These are phyloP conservation scores for Argyresthia goedartella DNA, from an alignment of 2,888 invertebrate species.

Conservation along the genomic window DNA sequence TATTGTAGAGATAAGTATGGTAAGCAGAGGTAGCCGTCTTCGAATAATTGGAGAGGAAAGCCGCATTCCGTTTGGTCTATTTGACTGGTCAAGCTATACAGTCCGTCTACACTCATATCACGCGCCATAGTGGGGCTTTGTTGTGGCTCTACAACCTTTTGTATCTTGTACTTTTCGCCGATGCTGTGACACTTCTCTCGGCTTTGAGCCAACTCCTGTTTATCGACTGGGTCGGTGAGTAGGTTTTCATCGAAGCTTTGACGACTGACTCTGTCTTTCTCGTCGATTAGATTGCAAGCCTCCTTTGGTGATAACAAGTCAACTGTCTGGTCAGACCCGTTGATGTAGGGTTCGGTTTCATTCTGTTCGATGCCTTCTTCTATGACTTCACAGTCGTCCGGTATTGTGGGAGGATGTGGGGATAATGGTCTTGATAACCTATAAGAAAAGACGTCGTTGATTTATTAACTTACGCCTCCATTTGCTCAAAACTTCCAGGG, in stretches of 20 bases:
- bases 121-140: constrained; percentile 74
- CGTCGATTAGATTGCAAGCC: constrained; percentile 49
- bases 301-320: constrained; percentile 56
- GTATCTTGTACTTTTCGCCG: constrained; percentile 58
- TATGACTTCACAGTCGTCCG: constrained; percentile 27
- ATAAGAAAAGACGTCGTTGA: constrained; percentile 15
- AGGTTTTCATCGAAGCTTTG: constrained; percentile 57
- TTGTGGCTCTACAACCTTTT: constrained; percentile 50
- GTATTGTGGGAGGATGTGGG: constrained; percentile 29
- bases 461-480: too few relatives aligned
- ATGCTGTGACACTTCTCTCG: constrained; percentile 65
- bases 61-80: constrained; percentile 83
- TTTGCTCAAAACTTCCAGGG: too few relatives aligned
- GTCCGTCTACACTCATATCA: constrained; percentile 75
- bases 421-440: constrained; percentile 56
- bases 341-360: constrained; percentile 18
- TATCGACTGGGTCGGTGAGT: constrained; percentile 43
- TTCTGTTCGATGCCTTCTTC: not conserved
- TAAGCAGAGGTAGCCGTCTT: constrained; percentile 92
- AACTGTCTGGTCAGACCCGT: constrained; percentile 31
- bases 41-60: constrained; percentile 88
- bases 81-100: constrained; percentile 75
- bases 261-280: constrained; percentile 52
- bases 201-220: constrained; percentile 36
- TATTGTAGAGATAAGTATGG: constrained; percentile 97